Percentiles rank a stretch among this genome's conserved stretches.
Conservation (phyloP, 2,797 vertebrate species). For the Benthosema pterotum region DNA sequence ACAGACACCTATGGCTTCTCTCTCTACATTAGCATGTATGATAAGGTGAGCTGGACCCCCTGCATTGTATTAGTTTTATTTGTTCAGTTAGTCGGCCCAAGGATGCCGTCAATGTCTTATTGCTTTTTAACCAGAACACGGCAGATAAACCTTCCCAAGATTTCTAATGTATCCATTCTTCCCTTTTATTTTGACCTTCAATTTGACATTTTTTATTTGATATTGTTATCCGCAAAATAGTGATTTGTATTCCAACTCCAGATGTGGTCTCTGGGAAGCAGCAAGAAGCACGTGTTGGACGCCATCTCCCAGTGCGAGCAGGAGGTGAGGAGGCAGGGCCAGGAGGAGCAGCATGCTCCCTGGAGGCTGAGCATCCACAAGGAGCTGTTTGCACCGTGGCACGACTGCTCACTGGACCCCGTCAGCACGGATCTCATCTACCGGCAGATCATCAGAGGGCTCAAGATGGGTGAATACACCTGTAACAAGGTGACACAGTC, state of each 20-base stretch:
- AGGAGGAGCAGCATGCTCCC: conserved; percentile 79
- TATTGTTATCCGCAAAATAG: background rate
- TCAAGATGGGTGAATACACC: conserved; percentile 87
- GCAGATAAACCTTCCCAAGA: too few relatives aligned
- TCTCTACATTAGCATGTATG: conserved; percentile 86
- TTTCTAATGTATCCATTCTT: background rate
- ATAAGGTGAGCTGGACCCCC: conserved; percentile 82
- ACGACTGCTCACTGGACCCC: conserved; percentile 80
- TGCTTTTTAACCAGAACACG: too few relatives aligned
- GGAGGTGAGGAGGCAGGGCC: conserved; percentile 83
- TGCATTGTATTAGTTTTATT: background rate
- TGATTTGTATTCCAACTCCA: conserved; percentile 46
- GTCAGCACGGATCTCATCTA: conserved; percentile 93
- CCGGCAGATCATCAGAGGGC: conserved; percentile 85
- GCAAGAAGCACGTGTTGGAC: conserved; percentile 86
- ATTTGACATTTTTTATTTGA: background rate
- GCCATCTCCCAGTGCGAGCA: conserved; percentile 95
- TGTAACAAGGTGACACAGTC: conserved; percentile 83
- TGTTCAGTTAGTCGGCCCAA: background rate
- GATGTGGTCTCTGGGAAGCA: conserved; percentile 91
- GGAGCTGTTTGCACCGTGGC: conserved; percentile 94
- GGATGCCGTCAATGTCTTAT: too few relatives aligned
- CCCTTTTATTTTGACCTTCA: background rate
- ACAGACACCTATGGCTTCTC: conserved; percentile 90
- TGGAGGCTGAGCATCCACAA: conserved; percentile 91